phyloP scores from a whole-genome alignment of 1,140 invertebrate species.

The Drosophila kurseongensis region DNA sequence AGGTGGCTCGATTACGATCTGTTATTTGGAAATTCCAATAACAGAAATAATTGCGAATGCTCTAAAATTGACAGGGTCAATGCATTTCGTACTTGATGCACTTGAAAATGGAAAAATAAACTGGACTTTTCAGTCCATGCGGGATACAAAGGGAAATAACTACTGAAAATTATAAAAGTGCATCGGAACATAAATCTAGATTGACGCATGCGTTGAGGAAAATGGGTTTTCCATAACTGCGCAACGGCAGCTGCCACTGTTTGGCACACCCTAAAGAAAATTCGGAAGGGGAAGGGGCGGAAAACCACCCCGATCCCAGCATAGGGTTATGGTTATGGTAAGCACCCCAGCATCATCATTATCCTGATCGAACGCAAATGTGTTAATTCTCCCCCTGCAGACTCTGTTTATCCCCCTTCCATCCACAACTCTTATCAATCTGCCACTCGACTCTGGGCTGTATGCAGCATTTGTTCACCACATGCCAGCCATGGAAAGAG shows the following conservation, averaged over 20 bases:
- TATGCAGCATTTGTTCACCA: constrained; percentile 54
- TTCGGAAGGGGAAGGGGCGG: neutral
- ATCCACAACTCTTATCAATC: constrained; percentile 58
- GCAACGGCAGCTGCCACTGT: constrained; percentile 68
- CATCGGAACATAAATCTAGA: constrained; percentile 54
- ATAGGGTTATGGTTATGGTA: constrained; percentile 2
- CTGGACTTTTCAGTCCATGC: constrained; percentile 37
- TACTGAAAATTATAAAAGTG: constrained; percentile 69
- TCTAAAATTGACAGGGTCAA: constrained; percentile 57
- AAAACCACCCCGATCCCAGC: constrained; percentile 41
- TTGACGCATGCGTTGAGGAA: constrained; percentile 65
- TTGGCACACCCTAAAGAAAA: constrained; percentile 55
- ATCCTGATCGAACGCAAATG: constrained; percentile 70
- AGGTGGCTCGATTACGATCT: constrained; percentile 24
- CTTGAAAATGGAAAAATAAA: constrained; percentile 46
- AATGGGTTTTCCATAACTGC: constrained; percentile 55
- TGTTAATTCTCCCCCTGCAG: constrained; percentile 60
- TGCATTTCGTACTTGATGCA: constrained; percentile 55
- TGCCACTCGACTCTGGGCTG: constrained; percentile 70
- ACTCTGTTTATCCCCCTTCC: neutral
- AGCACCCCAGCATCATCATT: constrained; percentile 64
- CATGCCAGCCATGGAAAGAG: constrained; percentile 24
- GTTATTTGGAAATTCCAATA: constrained; percentile 25
- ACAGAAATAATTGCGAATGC: constrained; percentile 68
- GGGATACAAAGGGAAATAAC: constrained; percentile 29